A percentile compares a stretch with the other conserved stretches of the same genome.
Evolutionary conservation across 2,888 invertebrate species (phyloP).

Genomic region (Pseudoips prasinana): DNA sequence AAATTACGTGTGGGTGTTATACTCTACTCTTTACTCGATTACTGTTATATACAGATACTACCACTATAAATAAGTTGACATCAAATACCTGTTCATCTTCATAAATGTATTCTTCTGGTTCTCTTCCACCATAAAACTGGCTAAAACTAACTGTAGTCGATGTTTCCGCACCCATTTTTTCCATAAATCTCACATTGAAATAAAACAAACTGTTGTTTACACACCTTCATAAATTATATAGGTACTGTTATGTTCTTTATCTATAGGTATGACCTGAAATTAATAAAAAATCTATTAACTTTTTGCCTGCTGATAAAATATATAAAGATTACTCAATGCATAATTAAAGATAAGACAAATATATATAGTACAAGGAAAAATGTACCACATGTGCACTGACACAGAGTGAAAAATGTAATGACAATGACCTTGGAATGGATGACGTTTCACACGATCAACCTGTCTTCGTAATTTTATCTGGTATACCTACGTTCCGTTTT

Average conservation of each 20-base stretch:
- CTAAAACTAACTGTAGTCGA: constrained; percentile 10
- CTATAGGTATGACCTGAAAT: not conserved
- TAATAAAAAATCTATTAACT: not conserved
- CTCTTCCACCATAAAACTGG: constrained; percentile 24
- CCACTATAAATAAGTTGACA: too few species aligned
- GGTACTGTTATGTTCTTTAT: not conserved
- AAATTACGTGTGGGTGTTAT: too few species aligned
- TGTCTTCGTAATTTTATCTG: too few species aligned
- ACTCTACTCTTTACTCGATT: too few species aligned
- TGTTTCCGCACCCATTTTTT: not conserved
- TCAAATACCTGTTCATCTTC: constrained; percentile 49
- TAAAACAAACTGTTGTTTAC: not conserved
- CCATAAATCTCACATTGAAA: too few species aligned
- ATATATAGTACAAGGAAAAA: not conserved
- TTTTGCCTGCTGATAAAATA: not conserved
- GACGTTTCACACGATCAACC: too few species aligned
- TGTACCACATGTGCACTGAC: not conserved
- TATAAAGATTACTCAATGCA: not conserved
- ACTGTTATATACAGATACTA: too few species aligned
- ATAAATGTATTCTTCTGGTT: constrained; percentile 35
- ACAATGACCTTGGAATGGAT: too few species aligned
- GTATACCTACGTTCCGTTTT: too few species aligned
- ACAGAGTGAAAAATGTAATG: too few species aligned
- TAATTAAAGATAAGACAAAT: not conserved
- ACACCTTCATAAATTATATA: not conserved